Evolutionary conservation across 2,888 invertebrate genomes (phyloP).

Genomic region (Mesopsocus fuscifrons): DNA sequence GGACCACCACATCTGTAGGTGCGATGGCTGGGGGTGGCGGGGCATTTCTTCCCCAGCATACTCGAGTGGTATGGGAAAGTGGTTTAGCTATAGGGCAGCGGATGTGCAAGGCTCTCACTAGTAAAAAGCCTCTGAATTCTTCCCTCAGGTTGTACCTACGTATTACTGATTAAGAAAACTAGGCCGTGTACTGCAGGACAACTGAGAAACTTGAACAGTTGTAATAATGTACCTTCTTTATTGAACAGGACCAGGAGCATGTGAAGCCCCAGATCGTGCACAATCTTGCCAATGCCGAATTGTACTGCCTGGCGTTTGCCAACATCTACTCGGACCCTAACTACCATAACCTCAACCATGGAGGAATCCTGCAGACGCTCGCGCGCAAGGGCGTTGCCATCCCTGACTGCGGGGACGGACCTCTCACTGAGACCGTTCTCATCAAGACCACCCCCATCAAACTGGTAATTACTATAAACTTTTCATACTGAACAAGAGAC

Average conservation of each 20-base stretch:
- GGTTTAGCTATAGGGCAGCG: too few species aligned
- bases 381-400: conserved; percentile 80
- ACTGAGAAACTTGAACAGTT: too few species aligned
- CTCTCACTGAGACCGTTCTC: conserved; percentile 86
- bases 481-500: too few species aligned
- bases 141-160: too few species aligned
- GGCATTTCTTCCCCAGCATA: too few species aligned
- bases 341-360: conserved; percentile 88
- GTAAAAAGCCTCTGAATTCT: too few species aligned
- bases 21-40: too few species aligned
- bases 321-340: conserved; percentile 94
- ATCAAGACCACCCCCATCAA: conserved; percentile 89
- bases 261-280: conserved; percentile 85
- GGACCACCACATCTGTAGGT: too few species aligned
- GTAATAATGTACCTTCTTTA: conserved; percentile 15
- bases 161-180: too few species aligned
- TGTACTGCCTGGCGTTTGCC: conserved; percentile 83
- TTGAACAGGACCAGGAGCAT: conserved; percentile 71
- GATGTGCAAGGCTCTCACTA: too few species aligned
- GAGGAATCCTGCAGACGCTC: conserved; percentile 84
- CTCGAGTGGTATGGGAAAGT: too few species aligned
- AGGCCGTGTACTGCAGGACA: too few species aligned
- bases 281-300: conserved; percentile 78
- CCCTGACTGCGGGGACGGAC: conserved; percentile 62
- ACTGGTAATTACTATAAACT: conserved; percentile 56